These are phyloP conservation scores for Malurus splendens DNA, from an alignment of 2,797 vertebrate genomes.

Conservation along the genomic window DNA sequence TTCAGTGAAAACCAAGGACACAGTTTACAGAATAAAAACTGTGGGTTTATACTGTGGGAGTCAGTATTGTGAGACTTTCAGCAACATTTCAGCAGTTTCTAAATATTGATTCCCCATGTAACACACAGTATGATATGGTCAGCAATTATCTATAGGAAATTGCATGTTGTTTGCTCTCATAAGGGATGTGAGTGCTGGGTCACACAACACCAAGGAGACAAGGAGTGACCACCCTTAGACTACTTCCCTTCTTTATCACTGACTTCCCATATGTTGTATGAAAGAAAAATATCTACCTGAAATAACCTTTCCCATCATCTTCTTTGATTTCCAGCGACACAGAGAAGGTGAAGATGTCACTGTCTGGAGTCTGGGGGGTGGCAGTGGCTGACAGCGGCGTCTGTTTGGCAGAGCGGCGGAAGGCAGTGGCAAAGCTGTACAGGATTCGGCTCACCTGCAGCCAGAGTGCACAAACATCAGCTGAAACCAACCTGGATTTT, in stretches of 20 bases:
- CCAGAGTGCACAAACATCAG: not conserved
- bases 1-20: not conserved
- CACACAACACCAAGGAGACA: not conserved
- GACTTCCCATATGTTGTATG: accelerated
- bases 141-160: not conserved
- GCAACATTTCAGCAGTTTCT: not conserved
- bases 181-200: not conserved
- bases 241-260: not conserved
- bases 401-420: conserved; percentile 91
- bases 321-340: conserved; percentile 97
- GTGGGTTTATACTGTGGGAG: not conserved
- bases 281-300: conserved; percentile 78
- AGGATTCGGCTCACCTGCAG: conserved; percentile 93
- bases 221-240: not conserved
- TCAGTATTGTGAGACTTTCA: not conserved
- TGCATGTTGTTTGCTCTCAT: not conserved
- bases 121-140: not conserved
- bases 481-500: not conserved
- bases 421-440: conserved; percentile 97
- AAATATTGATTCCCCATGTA: not conserved
- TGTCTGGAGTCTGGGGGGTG: conserved; percentile 90
- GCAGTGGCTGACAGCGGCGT: conserved; percentile 77
- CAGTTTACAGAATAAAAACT: not conserved
- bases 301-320: conserved; percentile 97
- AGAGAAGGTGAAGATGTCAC: conserved; percentile 94